Evolutionary conservation across 2,888 invertebrate genomes (phyloP).

Genomic region (Ectobius pallidus): DNA sequence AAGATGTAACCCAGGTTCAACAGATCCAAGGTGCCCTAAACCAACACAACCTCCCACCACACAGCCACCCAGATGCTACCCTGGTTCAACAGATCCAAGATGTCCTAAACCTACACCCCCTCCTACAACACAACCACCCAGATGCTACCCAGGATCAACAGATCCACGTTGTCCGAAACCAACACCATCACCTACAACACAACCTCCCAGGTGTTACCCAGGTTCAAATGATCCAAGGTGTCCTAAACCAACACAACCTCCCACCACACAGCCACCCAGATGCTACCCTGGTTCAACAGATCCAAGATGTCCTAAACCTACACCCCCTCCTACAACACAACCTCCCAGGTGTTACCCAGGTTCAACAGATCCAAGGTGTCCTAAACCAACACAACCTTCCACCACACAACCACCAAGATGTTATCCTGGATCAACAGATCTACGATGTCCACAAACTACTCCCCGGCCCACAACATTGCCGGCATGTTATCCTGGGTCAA

Average conservation of each 20-base stretch:
- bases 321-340: constrained; percentile 45
- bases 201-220: constrained; percentile 34
- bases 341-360: constrained; percentile 38
- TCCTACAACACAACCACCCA: constrained; percentile 37
- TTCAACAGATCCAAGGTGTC: constrained; percentile 37
- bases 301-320: constrained; percentile 50
- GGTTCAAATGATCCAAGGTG: constrained; percentile 41
- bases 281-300: constrained; percentile 42
- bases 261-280: constrained; percentile 26
- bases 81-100: constrained; percentile 43
- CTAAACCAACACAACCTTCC: constrained; percentile 26
- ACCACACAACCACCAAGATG: constrained; percentile 33
- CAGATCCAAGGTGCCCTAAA: too few relatives aligned
- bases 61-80: constrained; percentile 37
- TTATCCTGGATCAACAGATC: not conserved
- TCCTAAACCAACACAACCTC: constrained; percentile 40
- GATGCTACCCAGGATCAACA: constrained; percentile 32
- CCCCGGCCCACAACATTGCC: constrained; percentile 41
- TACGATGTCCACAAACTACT: constrained; percentile 9
- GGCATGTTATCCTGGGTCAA: constrained; percentile 32
- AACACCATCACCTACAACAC: constrained; percentile 17
- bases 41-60: constrained; percentile 41
- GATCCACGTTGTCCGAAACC: constrained; percentile 35
- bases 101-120: constrained; percentile 41
- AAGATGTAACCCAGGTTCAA: constrained; percentile 50